Base-by-base conservation (phyloP, 2,113 vertebrate genomes). In the Eolophus roseicapilla region DNA sequence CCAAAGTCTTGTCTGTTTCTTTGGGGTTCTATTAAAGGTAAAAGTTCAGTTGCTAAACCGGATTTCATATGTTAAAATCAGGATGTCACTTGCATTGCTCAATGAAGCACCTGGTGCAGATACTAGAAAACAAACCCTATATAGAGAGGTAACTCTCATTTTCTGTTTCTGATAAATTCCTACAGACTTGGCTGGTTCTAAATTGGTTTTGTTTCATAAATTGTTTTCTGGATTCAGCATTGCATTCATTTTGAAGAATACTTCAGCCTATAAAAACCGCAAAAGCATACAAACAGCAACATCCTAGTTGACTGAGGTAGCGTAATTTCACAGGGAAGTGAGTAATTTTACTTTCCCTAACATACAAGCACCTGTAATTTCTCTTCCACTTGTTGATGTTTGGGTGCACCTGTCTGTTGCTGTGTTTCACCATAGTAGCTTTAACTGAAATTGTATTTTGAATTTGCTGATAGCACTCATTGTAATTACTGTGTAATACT, bases 401-500 rank as follows among this genome's bases (percentile, higher is more conserved):
- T 67, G 37, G 37, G 43, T 27, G 70, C 94, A 96, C 90, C 96
- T 98, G 97, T 46, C 91, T 85, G 57, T 47, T 82, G 86, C 83
- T 67, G 55, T 86, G 68, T 80, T 97, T 52, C 65, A 4, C 11
- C 77, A 68, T 74, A 75, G 76, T 25, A 89, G 94, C 92, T 95
- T 86, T 83, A 94, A 65, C 94, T 86, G 31, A 93, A 71, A 80
- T 49, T 77, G 70, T 94, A 33, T 91, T 97, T 96, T 46, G 92
- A 93, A 93, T 96, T 94, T 96, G 84, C 96, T 92, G 71, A 92
- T 97, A 96, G 91, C 93, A 96, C 97, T 97, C 94, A 63, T 94
- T 97, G 93, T 97, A 97, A 98, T 98, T 97, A 97, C 88, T 29
- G 65, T 57, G 80, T 95, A 94, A 90, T 89, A 85, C 80, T n/a